phyloP scores from a whole-genome alignment of 1,140 invertebrate species.

The Eupeodes corollae region DNA sequence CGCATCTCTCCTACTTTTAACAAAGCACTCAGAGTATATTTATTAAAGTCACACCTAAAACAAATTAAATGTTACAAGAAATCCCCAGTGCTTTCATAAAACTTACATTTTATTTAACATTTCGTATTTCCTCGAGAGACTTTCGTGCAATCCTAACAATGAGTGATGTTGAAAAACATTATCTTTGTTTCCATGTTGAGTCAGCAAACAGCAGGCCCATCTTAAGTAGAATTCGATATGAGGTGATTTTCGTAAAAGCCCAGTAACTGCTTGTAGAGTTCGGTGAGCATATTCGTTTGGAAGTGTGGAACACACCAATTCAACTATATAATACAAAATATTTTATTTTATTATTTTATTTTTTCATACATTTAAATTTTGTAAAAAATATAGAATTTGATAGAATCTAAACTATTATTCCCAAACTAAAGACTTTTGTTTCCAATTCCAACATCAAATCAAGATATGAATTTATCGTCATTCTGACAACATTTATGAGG shows the following conservation, averaged over 20 bases:
- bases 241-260: slow-evolving; percentile 57
- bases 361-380: no score
- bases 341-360: neutral
- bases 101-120: slow-evolving; percentile 79
- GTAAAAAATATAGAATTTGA: no score
- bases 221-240: slow-evolving; percentile 82
- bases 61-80: neutral
- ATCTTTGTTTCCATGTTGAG: slow-evolving; percentile 42
- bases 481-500: no score
- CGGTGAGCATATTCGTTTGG: slow-evolving; percentile 65
- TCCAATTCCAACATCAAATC: no score
- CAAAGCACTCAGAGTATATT: slow-evolving; percentile 60
- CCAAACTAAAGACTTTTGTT: no score
- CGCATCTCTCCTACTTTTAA: slow-evolving; percentile 42
- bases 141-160: slow-evolving; percentile 67
- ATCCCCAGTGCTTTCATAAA: neutral
- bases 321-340: slow-evolving; percentile 48
- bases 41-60: slow-evolving; percentile 66
- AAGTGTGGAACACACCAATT: slow-evolving; percentile 56
- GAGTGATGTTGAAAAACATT: slow-evolving; percentile 46
- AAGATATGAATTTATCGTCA: no score
- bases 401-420: no score
- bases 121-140: slow-evolving; percentile 64
- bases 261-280: slow-evolving; percentile 56
- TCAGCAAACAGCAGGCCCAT: slow-evolving; percentile 63